Evolutionary conservation across 2,113 vertebrate genomes (phyloP).

Genomic region (Clarias gariepinus): DNA sequence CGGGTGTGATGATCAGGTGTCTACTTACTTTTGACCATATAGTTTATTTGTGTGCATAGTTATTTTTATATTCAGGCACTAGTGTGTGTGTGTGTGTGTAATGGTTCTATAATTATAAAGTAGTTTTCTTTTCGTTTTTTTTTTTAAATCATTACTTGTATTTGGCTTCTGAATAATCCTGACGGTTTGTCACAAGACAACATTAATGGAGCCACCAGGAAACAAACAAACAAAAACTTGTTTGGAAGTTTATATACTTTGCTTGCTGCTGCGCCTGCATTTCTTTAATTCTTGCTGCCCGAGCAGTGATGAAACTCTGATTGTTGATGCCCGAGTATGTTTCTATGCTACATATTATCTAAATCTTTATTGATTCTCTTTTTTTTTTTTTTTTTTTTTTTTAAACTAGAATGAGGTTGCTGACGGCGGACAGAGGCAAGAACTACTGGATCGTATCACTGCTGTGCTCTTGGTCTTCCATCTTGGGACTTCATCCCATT

Average conservation of each 20-base stretch:
- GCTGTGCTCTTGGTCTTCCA: constrained; percentile 46
- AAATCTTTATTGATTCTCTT: background rate
- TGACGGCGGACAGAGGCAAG: constrained; percentile 10
- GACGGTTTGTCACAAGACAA: too few relatives aligned
- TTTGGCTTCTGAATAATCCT: background rate
- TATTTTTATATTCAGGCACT: background rate
- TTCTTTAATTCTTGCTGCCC: background rate
- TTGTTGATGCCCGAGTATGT: background rate
- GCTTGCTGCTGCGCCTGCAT: too few relatives aligned
- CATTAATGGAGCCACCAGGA: background rate
- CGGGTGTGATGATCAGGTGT: background rate
- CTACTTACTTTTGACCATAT: background rate
- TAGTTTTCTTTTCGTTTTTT: background rate
- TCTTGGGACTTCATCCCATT: constrained; percentile 21
- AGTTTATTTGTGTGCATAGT: background rate
- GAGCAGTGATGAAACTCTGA: background rate
- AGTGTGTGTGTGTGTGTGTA: background rate
- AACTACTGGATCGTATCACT: constrained; percentile 28
- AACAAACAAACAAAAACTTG: too few relatives aligned
- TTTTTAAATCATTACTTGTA: background rate
- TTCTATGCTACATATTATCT: background rate
- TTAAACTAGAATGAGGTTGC: constrained; percentile 30
- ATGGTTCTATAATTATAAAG: background rate
- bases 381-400: background rate
- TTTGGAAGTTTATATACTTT: too few relatives aligned